Conservation (phyloP, 1,140 invertebrate genomes). For the Atta cephalotes region DNA sequence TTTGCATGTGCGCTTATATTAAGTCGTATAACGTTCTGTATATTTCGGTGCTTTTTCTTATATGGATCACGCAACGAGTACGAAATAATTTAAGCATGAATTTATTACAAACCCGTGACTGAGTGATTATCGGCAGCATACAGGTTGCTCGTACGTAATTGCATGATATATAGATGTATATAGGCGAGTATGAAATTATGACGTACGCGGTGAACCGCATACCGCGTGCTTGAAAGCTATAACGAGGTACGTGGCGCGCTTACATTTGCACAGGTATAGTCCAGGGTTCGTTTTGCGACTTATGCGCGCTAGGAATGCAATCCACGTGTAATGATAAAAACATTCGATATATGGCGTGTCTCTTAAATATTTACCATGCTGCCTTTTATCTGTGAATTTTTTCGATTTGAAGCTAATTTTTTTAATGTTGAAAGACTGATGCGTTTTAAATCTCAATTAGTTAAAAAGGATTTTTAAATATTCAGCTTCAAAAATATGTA, state of each 20-base stretch:
- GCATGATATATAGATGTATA: slow-evolving; percentile 60
- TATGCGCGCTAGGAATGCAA: slow-evolving; percentile 42
- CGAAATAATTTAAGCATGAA: slow-evolving; percentile 57
- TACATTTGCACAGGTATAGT: slow-evolving; percentile 54
- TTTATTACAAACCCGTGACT: slow-evolving; percentile 49
- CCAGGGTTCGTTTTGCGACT: slow-evolving; percentile 37
- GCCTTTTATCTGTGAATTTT: neutral
- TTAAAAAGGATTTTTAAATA: neutral
- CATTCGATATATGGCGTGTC: slow-evolving; percentile 7
- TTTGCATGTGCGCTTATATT: neutral
- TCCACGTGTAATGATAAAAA: slow-evolving; percentile 36
- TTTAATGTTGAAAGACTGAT: neutral
- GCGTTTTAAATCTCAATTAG: neutral
- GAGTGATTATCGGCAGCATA: slow-evolving; percentile 55
- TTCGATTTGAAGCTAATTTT: neutral
- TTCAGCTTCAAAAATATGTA: neutral
- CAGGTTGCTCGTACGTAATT: slow-evolving; percentile 63
- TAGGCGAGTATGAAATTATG: slow-evolving; percentile 62
- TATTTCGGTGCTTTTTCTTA: neutral
- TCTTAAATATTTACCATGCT: neutral
- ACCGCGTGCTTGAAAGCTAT: slow-evolving; percentile 62
- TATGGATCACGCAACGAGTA: slow-evolving; percentile 41
- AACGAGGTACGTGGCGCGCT: slow-evolving; percentile 59
- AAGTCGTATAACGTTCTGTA: neutral
- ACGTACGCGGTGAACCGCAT: slow-evolving; percentile 63